Evolutionary conservation across 2,113 vertebrate genomes (phyloP).

Genomic region (Vireo altiloquus): DNA sequence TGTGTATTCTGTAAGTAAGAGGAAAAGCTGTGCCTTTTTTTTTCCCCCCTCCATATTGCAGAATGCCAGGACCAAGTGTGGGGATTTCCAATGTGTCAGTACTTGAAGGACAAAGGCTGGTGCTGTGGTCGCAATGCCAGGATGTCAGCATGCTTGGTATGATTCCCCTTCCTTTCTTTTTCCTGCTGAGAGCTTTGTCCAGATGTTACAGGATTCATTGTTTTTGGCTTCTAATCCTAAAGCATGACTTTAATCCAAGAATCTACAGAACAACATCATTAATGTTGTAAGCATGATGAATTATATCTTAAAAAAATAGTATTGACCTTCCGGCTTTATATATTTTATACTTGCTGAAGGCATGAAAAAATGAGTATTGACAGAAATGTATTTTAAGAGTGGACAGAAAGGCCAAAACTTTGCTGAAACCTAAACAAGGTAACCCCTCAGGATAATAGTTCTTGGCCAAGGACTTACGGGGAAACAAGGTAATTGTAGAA

Average conservation of each 20-base stretch:
- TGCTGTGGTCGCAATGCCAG: constrained; percentile 92
- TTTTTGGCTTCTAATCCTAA: constrained; percentile 45
- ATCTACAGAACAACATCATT: constrained; percentile 36
- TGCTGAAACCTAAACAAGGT: constrained; percentile 29
- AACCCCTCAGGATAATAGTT: background rate
- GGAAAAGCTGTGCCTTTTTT: background rate
- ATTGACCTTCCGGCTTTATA: constrained; percentile 18
- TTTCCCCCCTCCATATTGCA: constrained; percentile 42
- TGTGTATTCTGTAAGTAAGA: constrained; percentile 22
- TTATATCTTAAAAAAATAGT: constrained; percentile 32
- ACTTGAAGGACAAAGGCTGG: constrained; percentile 81
- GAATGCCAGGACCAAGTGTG: constrained; percentile 67
- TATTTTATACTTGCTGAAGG: background rate
- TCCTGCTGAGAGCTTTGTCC: constrained; percentile 1
- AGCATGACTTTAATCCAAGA: constrained; percentile 44
- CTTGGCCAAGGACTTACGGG: background rate
- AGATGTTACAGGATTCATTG: constrained; percentile 52
- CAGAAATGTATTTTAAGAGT: constrained; percentile 32
- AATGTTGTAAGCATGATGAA: constrained; percentile 46
- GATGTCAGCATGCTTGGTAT: constrained; percentile 97
- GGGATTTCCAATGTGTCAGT: constrained; percentile 93
- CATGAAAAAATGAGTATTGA: constrained; percentile 34
- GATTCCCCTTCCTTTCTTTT: constrained; percentile 40
- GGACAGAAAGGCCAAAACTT: constrained; percentile 4
- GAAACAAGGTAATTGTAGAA: constrained; percentile 24